phyloP scores from a whole-genome alignment of 1,140 invertebrate genomes.

The Chironomus tepperi region DNA sequence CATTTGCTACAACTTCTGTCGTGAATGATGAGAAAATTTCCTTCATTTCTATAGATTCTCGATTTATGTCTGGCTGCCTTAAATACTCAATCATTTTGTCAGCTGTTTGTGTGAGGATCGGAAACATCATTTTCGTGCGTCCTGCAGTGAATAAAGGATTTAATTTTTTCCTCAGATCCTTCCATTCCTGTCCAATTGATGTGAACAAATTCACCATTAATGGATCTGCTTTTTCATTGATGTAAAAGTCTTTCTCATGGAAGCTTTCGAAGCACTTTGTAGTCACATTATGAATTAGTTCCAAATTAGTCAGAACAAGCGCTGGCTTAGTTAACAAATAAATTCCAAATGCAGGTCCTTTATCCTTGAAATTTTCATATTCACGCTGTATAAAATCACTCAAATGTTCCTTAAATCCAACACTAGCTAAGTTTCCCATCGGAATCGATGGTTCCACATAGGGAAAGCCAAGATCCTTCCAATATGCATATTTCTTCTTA shows the following conservation, averaged over 20 bases:
- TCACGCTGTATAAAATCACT: neutral
- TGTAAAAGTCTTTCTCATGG: constrained; percentile 39
- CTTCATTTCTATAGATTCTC: constrained; percentile 32
- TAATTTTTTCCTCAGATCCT: constrained; percentile 32
- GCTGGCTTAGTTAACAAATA: constrained; percentile 38
- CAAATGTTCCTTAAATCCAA: neutral
- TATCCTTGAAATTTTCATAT: neutral
- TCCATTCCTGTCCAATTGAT: constrained; percentile 43
- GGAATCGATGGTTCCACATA: neutral
- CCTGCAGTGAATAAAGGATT: neutral
- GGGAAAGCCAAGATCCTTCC: neutral
- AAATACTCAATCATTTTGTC: constrained; percentile 8
- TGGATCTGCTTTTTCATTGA: constrained; percentile 43
- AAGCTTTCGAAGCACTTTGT: constrained; percentile 43
- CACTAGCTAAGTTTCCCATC: neutral
- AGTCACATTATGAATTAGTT: constrained; percentile 37
- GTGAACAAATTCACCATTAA: constrained; percentile 46
- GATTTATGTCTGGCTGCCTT: neutral
- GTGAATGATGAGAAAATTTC: constrained; percentile 32
- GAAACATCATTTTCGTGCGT: neutral
- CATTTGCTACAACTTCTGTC: constrained; percentile 34
- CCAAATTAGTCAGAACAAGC: constrained; percentile 41
- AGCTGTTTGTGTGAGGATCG: neutral
- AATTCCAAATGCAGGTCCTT: constrained; percentile 34
- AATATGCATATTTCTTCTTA: neutral